A percentile compares a stretch with the other conserved stretches of the same genome.
Conservation (phyloP, 2,797 vertebrate species). For the Enteromius afrohamiltoni region DNA sequence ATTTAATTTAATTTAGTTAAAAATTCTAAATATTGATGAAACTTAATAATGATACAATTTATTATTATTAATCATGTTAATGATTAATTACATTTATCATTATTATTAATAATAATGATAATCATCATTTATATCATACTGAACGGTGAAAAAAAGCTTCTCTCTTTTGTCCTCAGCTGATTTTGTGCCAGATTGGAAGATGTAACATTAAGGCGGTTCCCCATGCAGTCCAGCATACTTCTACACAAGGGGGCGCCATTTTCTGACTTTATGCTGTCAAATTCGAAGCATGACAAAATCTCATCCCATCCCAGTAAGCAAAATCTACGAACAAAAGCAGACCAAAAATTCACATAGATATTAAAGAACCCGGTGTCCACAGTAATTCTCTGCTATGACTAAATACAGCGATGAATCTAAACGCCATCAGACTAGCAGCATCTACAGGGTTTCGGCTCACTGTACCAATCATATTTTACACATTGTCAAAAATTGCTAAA, state of each 20-base stretch:
- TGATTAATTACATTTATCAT: not conserved
- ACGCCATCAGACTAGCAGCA: not conserved
- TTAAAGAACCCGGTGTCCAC: not conserved
- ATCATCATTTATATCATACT: not conserved
- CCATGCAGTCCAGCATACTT: not conserved
- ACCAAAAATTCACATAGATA: not conserved
- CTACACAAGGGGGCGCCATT: slow-evolving; percentile 71
- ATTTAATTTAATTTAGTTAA: not conserved
- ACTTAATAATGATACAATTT: not conserved
- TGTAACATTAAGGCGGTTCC: slow-evolving; percentile 25
- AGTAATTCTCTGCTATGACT: not conserved
- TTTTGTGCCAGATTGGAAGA: not conserved
- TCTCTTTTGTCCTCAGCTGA: not conserved
- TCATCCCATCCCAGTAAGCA: not conserved
- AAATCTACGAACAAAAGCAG: not conserved
- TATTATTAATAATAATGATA: too few relatives aligned
- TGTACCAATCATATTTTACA: slow-evolving; percentile 26
- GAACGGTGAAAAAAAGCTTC: not conserved
- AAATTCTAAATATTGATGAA: too few relatives aligned
- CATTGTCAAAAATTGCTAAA: slow-evolving; percentile 13
- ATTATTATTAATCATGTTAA: too few relatives aligned
- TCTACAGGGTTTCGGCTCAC: slow-evolving; percentile 38
- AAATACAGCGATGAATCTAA: not conserved
- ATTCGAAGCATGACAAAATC: not conserved
- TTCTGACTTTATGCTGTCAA: slow-evolving; percentile 40